phyloP scores from a whole-genome alignment of 2,888 invertebrate genomes.

The Cheiracanthium punctorium region DNA sequence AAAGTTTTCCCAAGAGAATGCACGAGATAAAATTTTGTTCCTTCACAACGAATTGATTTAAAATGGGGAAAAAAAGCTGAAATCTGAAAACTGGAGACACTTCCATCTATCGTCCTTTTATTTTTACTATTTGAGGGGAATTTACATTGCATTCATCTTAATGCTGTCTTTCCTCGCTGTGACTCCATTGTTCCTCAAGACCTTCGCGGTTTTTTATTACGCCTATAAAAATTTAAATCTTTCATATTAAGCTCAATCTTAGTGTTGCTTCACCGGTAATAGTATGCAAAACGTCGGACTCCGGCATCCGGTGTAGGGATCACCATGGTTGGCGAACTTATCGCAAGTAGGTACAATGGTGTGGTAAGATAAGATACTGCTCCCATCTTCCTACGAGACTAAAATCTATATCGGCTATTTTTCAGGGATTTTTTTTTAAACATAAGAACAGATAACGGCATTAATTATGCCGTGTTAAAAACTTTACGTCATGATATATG shows the following conservation, averaged over 20 bases:
- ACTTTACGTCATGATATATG: too few relatives aligned
- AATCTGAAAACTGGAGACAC: neutral
- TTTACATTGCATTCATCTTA: slow-evolving; percentile 52
- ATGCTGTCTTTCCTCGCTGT: slow-evolving; percentile 41
- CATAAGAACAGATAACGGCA: too few relatives aligned
- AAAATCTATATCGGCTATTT: too few relatives aligned
- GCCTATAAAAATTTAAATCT: slow-evolving; percentile 63
- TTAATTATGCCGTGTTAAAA: too few relatives aligned
- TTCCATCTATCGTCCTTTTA: neutral
- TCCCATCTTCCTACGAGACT: too few relatives aligned
- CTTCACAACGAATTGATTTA: neutral
- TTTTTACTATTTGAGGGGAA: slow-evolving; percentile 38
- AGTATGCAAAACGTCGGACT: slow-evolving; percentile 55
- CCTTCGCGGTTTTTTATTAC: slow-evolving; percentile 52
- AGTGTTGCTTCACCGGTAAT: slow-evolving; percentile 55
- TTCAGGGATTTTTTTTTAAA: too few relatives aligned
- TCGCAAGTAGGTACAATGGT: too few relatives aligned
- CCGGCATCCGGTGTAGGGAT: slow-evolving; percentile 36
- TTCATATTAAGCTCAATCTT: slow-evolving; percentile 50
- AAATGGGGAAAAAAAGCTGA: slow-evolving; percentile 20
- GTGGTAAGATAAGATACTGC: too few relatives aligned
- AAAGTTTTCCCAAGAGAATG: slow-evolving; percentile 31
- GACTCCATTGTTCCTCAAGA: slow-evolving; percentile 61
- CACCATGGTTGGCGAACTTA: slow-evolving; percentile 26
- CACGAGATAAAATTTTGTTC: neutral